Base-by-base conservation (phyloP, 2,113 vertebrate genomes). In the Lynx canadensis region DNA sequence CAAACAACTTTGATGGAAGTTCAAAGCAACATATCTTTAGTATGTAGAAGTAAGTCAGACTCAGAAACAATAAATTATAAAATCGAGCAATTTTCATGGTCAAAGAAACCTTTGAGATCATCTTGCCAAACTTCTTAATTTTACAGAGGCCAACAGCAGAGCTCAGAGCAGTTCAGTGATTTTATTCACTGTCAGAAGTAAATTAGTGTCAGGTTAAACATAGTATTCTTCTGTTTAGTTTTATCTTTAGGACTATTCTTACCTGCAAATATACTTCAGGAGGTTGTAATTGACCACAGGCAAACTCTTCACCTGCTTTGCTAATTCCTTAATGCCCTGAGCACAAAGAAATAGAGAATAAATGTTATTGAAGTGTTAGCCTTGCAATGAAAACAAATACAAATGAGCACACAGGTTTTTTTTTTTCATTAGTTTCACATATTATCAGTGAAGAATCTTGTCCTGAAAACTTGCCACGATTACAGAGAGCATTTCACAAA, bases 251-350 rank as follows among this genome's bases (percentile, higher is more conserved):
- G 55, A 65, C 18, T 80, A 45, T 41, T 97, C 98, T 98, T 99
- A 99, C 99, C 99, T 99, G 99, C 99, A 99, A 97, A 99, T 99
- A 94, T 99, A 99, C 98, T 99, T 99, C 91, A 99, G 99, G 73
- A 99, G 99, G 97, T 99, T 99, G 97, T 99, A 99, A 98, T 99
- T 99, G 93, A 99, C 99, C 88, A 98, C 98, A 92, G 99, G 99
- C 98, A 99, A 98, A 98, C 98, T 99, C 98, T 99, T 99, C 63
- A 99, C 99, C 91, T 99, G 99, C 96, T 99, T 99, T 85, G 98
- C 98, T 97, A 99, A 96, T 98, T 99, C 99, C 97, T 99, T 99
- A 97, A 99, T 98, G 41, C 99, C 99, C 99, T 99, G 97, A 82
- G 65, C 74, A 76, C 88, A 86, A 57, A 97, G 33, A 96, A 23